A percentile compares a stretch with the other conserved stretches of the same genome.
Conservation (phyloP, 2,888 invertebrate genomes). For the Chalcosyrphus nemorum region DNA sequence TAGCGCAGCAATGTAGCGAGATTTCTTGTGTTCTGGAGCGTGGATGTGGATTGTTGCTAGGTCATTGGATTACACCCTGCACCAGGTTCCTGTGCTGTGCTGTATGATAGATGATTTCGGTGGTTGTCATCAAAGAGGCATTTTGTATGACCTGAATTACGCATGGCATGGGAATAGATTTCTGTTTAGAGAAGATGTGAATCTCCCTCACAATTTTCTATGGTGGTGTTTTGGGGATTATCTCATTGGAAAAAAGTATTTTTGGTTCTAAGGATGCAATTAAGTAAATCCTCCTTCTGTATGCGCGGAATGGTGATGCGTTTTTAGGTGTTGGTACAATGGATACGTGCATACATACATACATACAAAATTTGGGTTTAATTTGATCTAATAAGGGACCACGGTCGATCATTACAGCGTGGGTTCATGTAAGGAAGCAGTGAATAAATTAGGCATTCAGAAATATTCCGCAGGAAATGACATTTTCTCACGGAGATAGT, state of each 20-base stretch:
- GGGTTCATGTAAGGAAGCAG: not conserved
- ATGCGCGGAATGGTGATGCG: constrained; percentile 37
- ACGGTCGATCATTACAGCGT: constrained; percentile 24
- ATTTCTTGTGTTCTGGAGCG: constrained; percentile 31
- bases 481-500: constrained; percentile 59
- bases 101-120: constrained; percentile 58
- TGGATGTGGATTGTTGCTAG: constrained; percentile 57
- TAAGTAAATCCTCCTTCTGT: constrained; percentile 60
- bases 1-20: constrained; percentile 35
- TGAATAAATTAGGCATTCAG: constrained; percentile 13
- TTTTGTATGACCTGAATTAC: constrained; percentile 53
- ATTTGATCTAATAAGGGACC: constrained; percentile 16
- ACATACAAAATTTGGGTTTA: not conserved
- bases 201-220: constrained; percentile 64
- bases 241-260: constrained; percentile 25
- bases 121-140: constrained; percentile 30
- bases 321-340: not conserved
- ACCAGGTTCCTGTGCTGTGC: constrained; percentile 10
- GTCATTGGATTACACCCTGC: constrained; percentile 49
- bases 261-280: constrained; percentile 37
- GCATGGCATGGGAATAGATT: constrained; percentile 56
- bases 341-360: not conserved
- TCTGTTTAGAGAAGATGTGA: not conserved
- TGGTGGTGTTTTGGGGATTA: constrained; percentile 49
- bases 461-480: not conserved